Base-by-base conservation (phyloP, 92 coral and sea anemone genomes). In the Scolanthus callimorphus region DNA sequence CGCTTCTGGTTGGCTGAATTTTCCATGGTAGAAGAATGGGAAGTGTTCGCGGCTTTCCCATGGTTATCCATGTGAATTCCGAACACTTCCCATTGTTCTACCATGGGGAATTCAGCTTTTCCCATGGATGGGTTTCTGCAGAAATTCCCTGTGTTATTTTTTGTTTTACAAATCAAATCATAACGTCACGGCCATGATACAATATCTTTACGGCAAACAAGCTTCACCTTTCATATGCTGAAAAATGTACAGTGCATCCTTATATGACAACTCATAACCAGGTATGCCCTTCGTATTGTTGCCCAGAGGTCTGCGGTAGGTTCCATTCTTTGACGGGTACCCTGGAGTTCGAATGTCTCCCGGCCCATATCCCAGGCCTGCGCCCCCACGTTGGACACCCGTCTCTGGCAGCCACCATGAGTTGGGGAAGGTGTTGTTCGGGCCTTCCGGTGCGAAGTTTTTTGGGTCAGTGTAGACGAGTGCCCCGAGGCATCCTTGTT, bases 321-420 rank as follows among this genome's bases (percentile, higher is more conserved):
- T 85, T 3, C 99, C 99, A 11, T 74, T 77, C 11, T 77, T 53
- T 19, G 99, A 55, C 0, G 99, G 99, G 38, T 76, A 70, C 4
- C 96, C 99, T 3, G 89, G 92, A 10, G 99, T 94, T 2, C 70
- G 78, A 1, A 82, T 71, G 47, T 94, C 99, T 24, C 99, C 99
- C 8, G 87, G 90, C 2, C 77, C 63, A 37, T 43, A 20, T n/a
- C 25, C 53, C 20, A 54, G 65, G 23, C 82, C 37, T 1, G 83
- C 63, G 38, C 75, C 66, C 0, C 99, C 99, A 27, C 97, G 99
- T 68, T 94, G 99, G 3, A 71, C 41, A 2, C 99, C 99, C 20
- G 94, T 72, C 69, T 81, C 80, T 24, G 99, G 99, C 25, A 94
- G 84, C 96, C 96, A 94, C 62, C 82, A 74, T 12, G 76, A 72